Percentiles rank a stretch among this genome's conserved stretches.
These are phyloP conservation scores for Eriosoma lanigerum DNA, from an alignment of 1,140 invertebrate genomes.

Conservation along the genomic window DNA sequence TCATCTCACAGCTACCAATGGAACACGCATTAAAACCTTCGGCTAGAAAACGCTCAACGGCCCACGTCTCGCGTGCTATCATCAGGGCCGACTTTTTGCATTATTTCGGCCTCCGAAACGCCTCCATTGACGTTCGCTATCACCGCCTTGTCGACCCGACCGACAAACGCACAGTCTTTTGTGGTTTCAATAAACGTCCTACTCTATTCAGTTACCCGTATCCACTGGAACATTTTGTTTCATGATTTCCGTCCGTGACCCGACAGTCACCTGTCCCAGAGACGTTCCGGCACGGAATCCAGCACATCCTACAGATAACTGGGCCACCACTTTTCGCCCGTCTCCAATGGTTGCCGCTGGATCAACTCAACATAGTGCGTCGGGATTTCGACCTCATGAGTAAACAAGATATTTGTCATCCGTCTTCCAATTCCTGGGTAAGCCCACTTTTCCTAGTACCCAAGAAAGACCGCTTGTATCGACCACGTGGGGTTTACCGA, in stretches of 20 bases:
- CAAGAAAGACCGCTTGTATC: no score
- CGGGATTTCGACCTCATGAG: neutral
- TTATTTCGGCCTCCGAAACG: no score
- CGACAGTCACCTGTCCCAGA: neutral
- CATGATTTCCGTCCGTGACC: neutral
- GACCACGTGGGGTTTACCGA: no score
- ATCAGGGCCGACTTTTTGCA: neutral
- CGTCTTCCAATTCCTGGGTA: neutral
- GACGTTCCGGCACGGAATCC: neutral
- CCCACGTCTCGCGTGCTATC: neutral
- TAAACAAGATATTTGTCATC: neutral
- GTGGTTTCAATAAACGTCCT: no score
- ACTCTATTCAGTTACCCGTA: neutral
- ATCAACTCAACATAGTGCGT: neutral
- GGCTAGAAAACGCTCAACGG: neutral
- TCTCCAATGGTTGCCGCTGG: no score
- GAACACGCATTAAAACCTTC: no score
- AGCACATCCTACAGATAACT: neutral
- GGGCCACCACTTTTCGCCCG: neutral
- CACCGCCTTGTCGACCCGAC: no score
- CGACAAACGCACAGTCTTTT: neutral
- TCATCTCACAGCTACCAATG: no score
- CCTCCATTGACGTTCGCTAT: no score
- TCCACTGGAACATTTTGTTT: neutral
- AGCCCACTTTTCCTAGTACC: no score